These are phyloP conservation scores for Camptogramma bilineatum DNA, from an alignment of 2,888 invertebrate species.

Conservation along the genomic window DNA sequence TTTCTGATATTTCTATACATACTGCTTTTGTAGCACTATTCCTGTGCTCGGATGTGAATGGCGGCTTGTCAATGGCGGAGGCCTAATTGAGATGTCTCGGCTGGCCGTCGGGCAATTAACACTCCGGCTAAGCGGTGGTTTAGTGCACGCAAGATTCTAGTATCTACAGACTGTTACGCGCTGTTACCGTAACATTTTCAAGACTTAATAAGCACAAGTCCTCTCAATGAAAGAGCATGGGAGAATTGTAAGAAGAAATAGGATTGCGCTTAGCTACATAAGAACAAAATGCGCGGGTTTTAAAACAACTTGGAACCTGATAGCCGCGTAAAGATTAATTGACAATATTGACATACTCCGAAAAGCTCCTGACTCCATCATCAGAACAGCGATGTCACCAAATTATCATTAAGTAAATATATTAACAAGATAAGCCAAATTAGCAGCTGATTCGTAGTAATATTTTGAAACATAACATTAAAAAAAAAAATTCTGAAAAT, in stretches of 20 bases:
- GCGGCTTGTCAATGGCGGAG: constrained; percentile 60
- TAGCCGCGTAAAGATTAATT: neutral
- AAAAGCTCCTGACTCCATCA: too few species aligned
- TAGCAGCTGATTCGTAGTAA: too few species aligned
- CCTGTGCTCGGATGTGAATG: constrained; percentile 60
- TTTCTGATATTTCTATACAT: constrained; percentile 9
- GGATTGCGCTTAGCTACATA: neutral
- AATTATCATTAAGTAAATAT: too few species aligned
- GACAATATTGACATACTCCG: too few species aligned
- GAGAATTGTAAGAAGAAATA: neutral
- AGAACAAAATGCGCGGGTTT: neutral
- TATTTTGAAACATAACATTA: too few species aligned
- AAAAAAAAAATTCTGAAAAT: too few species aligned
- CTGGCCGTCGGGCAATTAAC: constrained; percentile 68
- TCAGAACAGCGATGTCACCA: too few species aligned
- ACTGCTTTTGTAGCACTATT: constrained; percentile 17
- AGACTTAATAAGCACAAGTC: constrained; percentile 5
- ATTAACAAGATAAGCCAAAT: too few species aligned
- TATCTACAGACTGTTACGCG: constrained; percentile 17
- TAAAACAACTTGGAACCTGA: neutral
- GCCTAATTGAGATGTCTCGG: constrained; percentile 61
- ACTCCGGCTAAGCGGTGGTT: constrained; percentile 51
- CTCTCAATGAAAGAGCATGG: neutral
- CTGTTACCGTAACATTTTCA: constrained; percentile 31
- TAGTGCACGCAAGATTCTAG: constrained; percentile 43